Percentiles rank a stretch among this genome's conserved stretches.
phyloP scores from a whole-genome alignment of 2,888 invertebrate species.

The Sclerodermus sp. region DNA sequence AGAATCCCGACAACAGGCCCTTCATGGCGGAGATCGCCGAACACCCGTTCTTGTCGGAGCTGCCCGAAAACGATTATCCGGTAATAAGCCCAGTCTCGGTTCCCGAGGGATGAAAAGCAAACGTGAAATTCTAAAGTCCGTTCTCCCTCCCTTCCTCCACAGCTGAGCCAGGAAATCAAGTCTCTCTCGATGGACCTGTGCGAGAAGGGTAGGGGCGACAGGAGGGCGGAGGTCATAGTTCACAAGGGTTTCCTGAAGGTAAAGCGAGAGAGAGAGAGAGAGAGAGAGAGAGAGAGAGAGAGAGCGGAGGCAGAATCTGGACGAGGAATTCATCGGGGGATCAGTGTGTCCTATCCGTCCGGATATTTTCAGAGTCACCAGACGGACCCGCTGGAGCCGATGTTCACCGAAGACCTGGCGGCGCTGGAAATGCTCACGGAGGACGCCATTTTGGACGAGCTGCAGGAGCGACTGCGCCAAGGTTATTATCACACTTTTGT shows the following conservation, averaged over 20 bases:
- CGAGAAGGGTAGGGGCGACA: slow-evolving; percentile 61
- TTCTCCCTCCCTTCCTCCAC: too few species aligned
- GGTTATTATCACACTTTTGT: slow-evolving; percentile 76
- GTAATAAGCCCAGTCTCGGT: too few species aligned
- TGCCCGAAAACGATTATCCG: slow-evolving; percentile 79
- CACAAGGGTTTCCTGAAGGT: slow-evolving; percentile 56
- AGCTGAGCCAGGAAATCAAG: slow-evolving; percentile 76
- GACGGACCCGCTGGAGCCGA: slow-evolving; percentile 65
- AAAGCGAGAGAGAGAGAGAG: too few species aligned
- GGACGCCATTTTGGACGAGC: slow-evolving; percentile 68
- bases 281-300: too few species aligned
- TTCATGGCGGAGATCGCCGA: slow-evolving; percentile 79
- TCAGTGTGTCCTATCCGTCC: too few species aligned
- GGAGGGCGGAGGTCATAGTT: slow-evolving; percentile 59
- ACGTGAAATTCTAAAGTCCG: too few species aligned
- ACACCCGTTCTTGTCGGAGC: slow-evolving; percentile 79
- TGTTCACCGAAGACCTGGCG: slow-evolving; percentile 83
- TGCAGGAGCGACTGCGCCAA: slow-evolving; percentile 69
- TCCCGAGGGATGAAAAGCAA: too few species aligned
- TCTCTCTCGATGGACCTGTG: slow-evolving; percentile 60
- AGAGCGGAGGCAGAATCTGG: too few species aligned
- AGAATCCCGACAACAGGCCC: slow-evolving; percentile 84
- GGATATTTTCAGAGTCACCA: slow-evolving; percentile 42
- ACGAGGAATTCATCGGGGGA: too few species aligned
- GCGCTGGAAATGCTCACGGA: slow-evolving; percentile 76